phyloP scores from a whole-genome alignment of 1,140 invertebrate species.

The Aphelenchoides besseyi region DNA sequence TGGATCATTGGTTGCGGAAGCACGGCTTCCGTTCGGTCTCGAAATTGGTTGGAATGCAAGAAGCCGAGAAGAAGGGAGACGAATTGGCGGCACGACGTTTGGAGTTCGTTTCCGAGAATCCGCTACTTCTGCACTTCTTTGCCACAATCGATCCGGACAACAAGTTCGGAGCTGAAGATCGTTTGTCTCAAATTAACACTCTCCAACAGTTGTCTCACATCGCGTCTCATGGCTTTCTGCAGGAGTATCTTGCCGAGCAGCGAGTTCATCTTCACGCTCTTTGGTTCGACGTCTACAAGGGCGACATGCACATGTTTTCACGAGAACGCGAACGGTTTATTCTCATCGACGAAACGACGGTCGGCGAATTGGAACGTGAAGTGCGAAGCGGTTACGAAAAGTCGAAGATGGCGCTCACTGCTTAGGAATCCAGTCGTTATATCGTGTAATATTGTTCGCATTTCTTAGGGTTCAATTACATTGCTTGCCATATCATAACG shows the following conservation, averaged over 20 bases:
- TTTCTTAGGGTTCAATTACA: neutral
- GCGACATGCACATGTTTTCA: conserved; percentile 71
- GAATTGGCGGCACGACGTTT: conserved; percentile 20
- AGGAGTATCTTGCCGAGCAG: conserved; percentile 75
- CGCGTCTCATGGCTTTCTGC: conserved; percentile 86
- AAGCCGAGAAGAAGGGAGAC: neutral
- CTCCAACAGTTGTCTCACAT: conserved; percentile 89
- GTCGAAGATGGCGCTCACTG: neutral
- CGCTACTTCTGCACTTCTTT: conserved; percentile 71
- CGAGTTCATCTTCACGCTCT: conserved; percentile 83
- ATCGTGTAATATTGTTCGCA: neutral
- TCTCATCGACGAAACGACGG: conserved; percentile 38
- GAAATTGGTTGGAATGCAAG: conserved; percentile 72
- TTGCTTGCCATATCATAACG: conserved; percentile 5
- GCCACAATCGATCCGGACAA: conserved; percentile 90
- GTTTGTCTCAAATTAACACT: conserved; percentile 88
- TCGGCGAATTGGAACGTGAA: conserved; percentile 28
- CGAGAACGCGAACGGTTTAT: conserved; percentile 39
- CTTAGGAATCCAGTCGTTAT: too few species aligned
- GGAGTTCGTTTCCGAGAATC: conserved; percentile 54
- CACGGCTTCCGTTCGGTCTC: conserved; percentile 77
- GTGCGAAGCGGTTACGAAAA: conserved; percentile 28
- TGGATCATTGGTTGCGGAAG: conserved; percentile 83
- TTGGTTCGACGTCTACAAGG: conserved; percentile 95
- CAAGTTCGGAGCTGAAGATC: conserved; percentile 81